Base-by-base conservation (phyloP, 1,140 invertebrate genomes). In the Drosophila virilis region DNA sequence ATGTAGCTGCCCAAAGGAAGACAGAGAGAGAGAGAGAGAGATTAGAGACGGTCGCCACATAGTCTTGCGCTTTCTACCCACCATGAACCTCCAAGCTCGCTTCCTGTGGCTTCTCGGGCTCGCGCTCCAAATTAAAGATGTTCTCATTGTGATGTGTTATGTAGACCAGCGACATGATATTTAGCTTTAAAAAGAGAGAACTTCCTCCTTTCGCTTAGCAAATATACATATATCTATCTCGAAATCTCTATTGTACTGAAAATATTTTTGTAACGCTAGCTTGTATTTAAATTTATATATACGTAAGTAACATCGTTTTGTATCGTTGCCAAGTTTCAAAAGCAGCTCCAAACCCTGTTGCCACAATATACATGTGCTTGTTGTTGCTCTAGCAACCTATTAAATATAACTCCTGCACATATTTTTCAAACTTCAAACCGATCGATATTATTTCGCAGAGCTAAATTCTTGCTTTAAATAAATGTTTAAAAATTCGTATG, bases 121-220 rank as follows among this genome's bases (percentile, higher is more conserved):
- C 51, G 22, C 91, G 89, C 15, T 91, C 93, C 33, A 93, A 80
- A 64, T 92, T 83, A 42, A 93, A 90, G 62, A 94, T 93, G 38
- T 91, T 93, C 83, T 94, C 93, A 77, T 93, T 78, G 66, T 93
- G 93, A 54, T 93, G 70, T 8, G 92, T 93, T 54, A 93, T 93
- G 37, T 92, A 91, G 22, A 93, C 92, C 35, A 93, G 69, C 48
- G 93, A 93, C 93, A 94, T 93, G 48, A 13, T 52, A n/a, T 33
- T 42, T 13, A 45, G 12, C 40, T 43, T 38, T 7, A 32, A 33
- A 28, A 10, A 22, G 9, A 54, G 22, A 38, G 22, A 38, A 4
- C 50, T 15, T 50, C 12, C 10, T 51, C 46, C 9, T 15, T 33
- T 8, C n/a, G 3, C 51, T 4, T 33, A 51, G 42, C 57, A 42